These are phyloP conservation scores for Blastomussa wellsi DNA, from an alignment of 92 coral and sea anemone species.

Conservation along the genomic window DNA sequence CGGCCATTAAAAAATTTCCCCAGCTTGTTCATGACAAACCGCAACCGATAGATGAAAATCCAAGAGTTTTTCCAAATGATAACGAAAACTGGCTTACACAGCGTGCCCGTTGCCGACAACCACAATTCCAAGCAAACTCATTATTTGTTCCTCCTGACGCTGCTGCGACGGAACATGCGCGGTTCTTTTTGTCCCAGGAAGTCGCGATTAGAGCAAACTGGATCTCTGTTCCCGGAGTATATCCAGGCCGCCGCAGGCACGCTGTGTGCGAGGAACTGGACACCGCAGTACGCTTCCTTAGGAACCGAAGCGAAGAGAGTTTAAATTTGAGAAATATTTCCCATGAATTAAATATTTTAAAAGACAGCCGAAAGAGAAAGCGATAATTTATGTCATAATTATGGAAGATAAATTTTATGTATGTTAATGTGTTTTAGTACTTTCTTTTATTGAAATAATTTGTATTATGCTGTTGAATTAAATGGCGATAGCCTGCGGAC, in stretches of 20 bases:
- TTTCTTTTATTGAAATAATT: too few relatives aligned
- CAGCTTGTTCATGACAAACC: not conserved
- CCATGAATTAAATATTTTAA: not conserved
- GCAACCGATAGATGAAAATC: too few relatives aligned
- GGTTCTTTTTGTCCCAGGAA: not conserved
- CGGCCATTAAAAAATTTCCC: not conserved
- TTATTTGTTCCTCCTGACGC: too few relatives aligned
- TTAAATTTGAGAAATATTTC: not conserved
- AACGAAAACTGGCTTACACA: not conserved
- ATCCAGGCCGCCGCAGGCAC: not conserved
- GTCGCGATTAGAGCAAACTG: not conserved
- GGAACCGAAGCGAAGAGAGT: not conserved
- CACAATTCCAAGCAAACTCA: not conserved
- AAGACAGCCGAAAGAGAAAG: not conserved
- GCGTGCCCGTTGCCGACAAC: not conserved
- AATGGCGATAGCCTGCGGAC: too few relatives aligned
- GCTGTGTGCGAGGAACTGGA: slow-evolving; percentile 10
- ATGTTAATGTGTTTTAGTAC: too few relatives aligned
- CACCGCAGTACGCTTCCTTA: not conserved
- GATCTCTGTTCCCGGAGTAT: not conserved
- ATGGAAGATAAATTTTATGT: not conserved
- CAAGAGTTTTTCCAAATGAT: not conserved
- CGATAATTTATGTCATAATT: not conserved
- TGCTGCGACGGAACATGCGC: not conserved
- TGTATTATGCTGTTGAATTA: too few relatives aligned